Percentiles rank a stretch among this genome's conserved stretches.
Evolutionary conservation across 1,140 invertebrate genomes (phyloP).

Genomic region (Trinorchestia longiramus): DNA sequence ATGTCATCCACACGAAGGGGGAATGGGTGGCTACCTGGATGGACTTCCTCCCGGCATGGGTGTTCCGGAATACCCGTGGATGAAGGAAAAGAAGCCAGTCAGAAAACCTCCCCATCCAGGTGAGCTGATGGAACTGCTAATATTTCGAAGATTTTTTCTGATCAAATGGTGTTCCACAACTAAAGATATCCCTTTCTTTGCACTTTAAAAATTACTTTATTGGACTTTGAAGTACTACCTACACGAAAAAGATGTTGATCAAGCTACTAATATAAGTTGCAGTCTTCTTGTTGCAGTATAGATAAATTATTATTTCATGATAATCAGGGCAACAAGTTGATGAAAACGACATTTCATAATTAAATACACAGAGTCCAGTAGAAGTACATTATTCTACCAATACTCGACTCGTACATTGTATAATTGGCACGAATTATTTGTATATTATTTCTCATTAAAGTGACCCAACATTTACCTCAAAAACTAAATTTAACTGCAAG

Average conservation of each 20-base stretch:
- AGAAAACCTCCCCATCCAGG: slow-evolving; percentile 90
- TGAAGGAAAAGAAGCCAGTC: slow-evolving; percentile 97
- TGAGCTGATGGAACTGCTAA: slow-evolving; percentile 71
- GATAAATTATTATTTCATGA: too few species aligned
- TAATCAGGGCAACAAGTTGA: too few species aligned
- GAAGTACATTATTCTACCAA: too few species aligned
- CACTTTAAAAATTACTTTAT: neutral
- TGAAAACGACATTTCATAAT: too few species aligned
- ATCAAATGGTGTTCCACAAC: neutral
- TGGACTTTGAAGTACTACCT: neutral
- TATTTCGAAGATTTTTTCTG: neutral
- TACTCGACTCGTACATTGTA: too few species aligned
- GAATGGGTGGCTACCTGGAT: slow-evolving; percentile 67
- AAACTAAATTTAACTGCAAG: too few species aligned
- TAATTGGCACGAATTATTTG: too few species aligned
- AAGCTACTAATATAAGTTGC: too few species aligned
- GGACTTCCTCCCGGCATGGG: slow-evolving; percentile 77
- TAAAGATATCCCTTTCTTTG: neutral
- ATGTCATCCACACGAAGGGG: slow-evolving; percentile 64
- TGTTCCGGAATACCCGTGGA: slow-evolving; percentile 94
- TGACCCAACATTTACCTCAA: too few species aligned
- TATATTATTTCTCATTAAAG: too few species aligned
- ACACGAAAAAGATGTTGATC: neutral
- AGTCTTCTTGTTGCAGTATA: too few species aligned
- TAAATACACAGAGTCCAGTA: too few species aligned